phyloP scores from a whole-genome alignment of 2,797 vertebrate genomes.

The Acanthurus leucopareius region DNA sequence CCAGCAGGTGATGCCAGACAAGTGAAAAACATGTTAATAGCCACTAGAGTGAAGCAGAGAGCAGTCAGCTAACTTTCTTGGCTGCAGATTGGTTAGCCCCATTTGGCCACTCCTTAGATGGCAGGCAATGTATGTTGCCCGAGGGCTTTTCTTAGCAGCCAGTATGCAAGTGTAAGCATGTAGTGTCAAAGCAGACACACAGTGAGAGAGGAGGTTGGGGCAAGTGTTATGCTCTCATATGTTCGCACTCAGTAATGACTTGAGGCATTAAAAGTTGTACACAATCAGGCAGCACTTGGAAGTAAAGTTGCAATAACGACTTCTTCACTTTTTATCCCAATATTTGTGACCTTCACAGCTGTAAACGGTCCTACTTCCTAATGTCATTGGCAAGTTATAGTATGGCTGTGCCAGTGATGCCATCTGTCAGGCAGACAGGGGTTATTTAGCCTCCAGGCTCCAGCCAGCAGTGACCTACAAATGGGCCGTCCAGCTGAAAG shows the following conservation, averaged over 20 bases:
- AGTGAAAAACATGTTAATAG: neutral
- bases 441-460: constrained; percentile 47
- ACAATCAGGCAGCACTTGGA: neutral
- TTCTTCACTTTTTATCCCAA: neutral
- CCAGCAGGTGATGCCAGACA: neutral
- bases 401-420: constrained; percentile 18
- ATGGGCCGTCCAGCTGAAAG: constrained; percentile 46
- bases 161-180: constrained; percentile 73
- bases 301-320: too few relatives aligned
- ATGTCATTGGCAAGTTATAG: neutral
- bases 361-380: neutral
- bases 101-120: constrained; percentile 74
- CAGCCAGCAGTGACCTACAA: constrained; percentile 71
- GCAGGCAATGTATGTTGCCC: constrained; percentile 37
- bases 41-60: constrained; percentile 59
- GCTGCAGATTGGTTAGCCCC: constrained; percentile 34
- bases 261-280: neutral
- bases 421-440: constrained; percentile 47
- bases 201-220: neutral
- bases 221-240: constrained; percentile 6
- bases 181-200: constrained; percentile 42
- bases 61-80: constrained; percentile 36
- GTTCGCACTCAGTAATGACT: neutral
- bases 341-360: neutral
- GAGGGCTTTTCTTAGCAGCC: constrained; percentile 79